These are phyloP conservation scores for Lutjanus erythropterus DNA, from an alignment of 2,113 vertebrate species.

Conservation along the genomic window DNA sequence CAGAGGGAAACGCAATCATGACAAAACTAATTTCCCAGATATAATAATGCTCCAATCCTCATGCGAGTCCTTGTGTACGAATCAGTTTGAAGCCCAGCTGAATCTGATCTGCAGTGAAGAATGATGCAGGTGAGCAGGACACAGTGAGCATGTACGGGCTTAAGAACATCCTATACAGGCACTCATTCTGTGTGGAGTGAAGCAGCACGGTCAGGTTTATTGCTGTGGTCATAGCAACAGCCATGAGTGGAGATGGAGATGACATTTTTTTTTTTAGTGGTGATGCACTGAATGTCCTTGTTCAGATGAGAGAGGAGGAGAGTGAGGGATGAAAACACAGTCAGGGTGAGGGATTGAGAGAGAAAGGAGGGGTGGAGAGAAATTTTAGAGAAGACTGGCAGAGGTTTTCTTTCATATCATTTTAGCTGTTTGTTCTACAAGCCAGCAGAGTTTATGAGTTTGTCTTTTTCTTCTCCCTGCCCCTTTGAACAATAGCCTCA, in stretches of 20 bases:
- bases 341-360: constrained; percentile 24
- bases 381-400: no score
- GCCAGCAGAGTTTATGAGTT: constrained; percentile 31
- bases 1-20: constrained; percentile 1
- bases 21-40: constrained; percentile 29
- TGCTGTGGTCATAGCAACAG: constrained; percentile 84
- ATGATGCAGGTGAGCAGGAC: constrained; percentile 11
- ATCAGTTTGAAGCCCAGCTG: background rate
- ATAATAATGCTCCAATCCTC: constrained; percentile 17
- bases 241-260: constrained; percentile 71
- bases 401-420: constrained; percentile 49
- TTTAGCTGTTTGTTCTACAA: constrained; percentile 53
- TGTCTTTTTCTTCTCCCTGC: constrained; percentile 34
- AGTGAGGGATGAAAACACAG: constrained; percentile 46
- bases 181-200: constrained; percentile 45
- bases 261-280: constrained; percentile 53
- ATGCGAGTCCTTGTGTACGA: background rate
- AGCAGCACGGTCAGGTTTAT: constrained; percentile 71
- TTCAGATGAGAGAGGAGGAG: constrained; percentile 55
- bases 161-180: constrained; percentile 35
- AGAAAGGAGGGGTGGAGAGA: constrained; percentile 8
- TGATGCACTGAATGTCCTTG: constrained; percentile 76
- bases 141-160: constrained; percentile 21
- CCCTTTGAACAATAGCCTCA: constrained; percentile 12
- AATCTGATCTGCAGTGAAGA: background rate